A percentile compares a stretch with the other conserved stretches of the same genome.
phyloP scores from a whole-genome alignment of 2,797 vertebrate species.

The Catostomus latipinnis region DNA sequence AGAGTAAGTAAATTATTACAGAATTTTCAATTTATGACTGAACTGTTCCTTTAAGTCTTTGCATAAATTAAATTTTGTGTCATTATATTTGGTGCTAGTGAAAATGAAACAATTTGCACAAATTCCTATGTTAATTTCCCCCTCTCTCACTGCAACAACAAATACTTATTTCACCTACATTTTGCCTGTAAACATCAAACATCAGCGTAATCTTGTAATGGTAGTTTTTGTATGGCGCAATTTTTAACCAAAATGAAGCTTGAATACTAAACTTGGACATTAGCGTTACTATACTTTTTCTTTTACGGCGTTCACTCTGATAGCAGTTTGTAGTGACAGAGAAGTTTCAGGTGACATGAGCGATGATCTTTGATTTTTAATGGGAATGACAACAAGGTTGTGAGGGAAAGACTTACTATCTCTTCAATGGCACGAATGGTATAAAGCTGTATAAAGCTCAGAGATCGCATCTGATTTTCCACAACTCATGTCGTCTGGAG shows the following conservation, averaged over 20 bases:
- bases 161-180: neutral
- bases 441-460: too few relatives aligned
- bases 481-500: too few relatives aligned
- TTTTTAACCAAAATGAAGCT: neutral
- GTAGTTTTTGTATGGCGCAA: neutral
- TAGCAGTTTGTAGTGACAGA: neutral
- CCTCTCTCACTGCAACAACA: neutral
- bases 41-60: neutral
- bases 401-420: too few relatives aligned
- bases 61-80: neutral
- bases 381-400: too few relatives aligned
- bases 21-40: neutral
- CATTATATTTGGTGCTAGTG: slow-evolving; percentile 10
- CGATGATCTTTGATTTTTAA: too few relatives aligned
- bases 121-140: neutral
- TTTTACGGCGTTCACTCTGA: neutral
- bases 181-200: neutral
- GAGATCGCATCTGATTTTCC: too few relatives aligned
- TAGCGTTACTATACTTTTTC: too few relatives aligned
- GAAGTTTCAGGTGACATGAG: too few relatives aligned
- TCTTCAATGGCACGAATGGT: too few relatives aligned
- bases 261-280: neutral
- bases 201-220: neutral
- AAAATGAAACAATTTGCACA: slow-evolving; percentile 10
- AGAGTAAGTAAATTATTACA: too few relatives aligned